phyloP scores from a whole-genome alignment of 2,888 invertebrate genomes.

The Trichopoda pennipes region DNA sequence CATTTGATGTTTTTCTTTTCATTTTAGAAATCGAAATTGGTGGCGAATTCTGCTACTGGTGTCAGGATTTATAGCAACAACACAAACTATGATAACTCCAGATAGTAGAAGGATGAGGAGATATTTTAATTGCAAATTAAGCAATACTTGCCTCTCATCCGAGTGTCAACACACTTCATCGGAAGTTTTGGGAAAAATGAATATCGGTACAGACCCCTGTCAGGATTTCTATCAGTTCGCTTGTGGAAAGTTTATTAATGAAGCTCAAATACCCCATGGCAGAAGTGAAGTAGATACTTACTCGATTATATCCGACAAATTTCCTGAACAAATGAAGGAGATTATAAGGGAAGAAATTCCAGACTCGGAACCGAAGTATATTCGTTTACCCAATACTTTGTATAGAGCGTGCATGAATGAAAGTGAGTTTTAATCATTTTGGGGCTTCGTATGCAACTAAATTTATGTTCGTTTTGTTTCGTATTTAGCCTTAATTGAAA shows the following conservation, averaged over 20 bases:
- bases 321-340: slow-evolving; percentile 80
- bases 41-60: slow-evolving; percentile 86
- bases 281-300: slow-evolving; percentile 81
- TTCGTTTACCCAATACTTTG: slow-evolving; percentile 80
- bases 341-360: slow-evolving; percentile 79
- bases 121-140: background rate
- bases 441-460: too few relatives aligned
- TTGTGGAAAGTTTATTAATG: slow-evolving; percentile 86
- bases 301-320: slow-evolving; percentile 80
- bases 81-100: slow-evolving; percentile 71
- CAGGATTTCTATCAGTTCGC: too few relatives aligned
- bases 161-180: slow-evolving; percentile 91
- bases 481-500: slow-evolving; percentile 90
- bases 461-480: too few relatives aligned
- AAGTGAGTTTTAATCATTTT: slow-evolving; percentile 78
- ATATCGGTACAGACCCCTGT: slow-evolving; percentile 86
- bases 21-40: too few relatives aligned
- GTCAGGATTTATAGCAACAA: slow-evolving; percentile 80
- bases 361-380: slow-evolving; percentile 79
- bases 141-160: slow-evolving; percentile 85
- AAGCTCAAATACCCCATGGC: slow-evolving; percentile 88
- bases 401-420: slow-evolving; percentile 82
- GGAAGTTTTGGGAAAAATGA: slow-evolving; percentile 85
- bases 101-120: slow-evolving; percentile 50
- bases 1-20: too few relatives aligned